A percentile compares a stretch with the other conserved stretches of the same genome.
phyloP scores from a whole-genome alignment of 2,797 vertebrate genomes.

The Kryptolebias ocellatus region DNA sequence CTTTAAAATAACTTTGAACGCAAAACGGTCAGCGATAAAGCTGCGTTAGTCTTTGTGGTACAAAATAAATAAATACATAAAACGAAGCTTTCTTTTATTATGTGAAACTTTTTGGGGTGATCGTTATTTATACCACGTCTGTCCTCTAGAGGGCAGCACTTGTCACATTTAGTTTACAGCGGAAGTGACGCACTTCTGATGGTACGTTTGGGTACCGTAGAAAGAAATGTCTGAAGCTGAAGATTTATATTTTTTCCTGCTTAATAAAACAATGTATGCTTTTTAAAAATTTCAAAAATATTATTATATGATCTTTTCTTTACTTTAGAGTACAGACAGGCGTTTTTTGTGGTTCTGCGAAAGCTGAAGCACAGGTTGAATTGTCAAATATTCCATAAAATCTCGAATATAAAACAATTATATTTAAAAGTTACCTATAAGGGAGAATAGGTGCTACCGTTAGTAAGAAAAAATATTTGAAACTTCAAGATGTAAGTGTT shows the following conservation, averaged over 20 bases:
- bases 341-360: too few species aligned
- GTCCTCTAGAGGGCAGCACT: slow-evolving; percentile 41
- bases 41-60: not conserved
- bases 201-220: not conserved
- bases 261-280: too few species aligned
- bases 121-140: not conserved
- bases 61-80: slow-evolving; percentile 34
- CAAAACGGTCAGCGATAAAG: too few species aligned
- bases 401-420: not conserved
- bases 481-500: not conserved
- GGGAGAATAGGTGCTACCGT: too few species aligned
- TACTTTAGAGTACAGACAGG: too few species aligned
- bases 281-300: too few species aligned
- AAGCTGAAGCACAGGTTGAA: not conserved
- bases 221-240: not conserved
- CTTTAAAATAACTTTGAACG: too few species aligned
- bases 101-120: too few species aligned
- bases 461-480: too few species aligned
- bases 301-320: too few species aligned
- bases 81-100: not conserved
- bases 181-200: slow-evolving; percentile 60
- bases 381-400: not conserved
- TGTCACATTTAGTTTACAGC: slow-evolving; percentile 8
- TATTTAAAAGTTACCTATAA: not conserved
- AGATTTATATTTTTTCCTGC: not conserved